Percentiles rank a stretch among this genome's conserved stretches.
Conservation (phyloP, 2,113 vertebrate species). For the Pseudolaguvia tuberculata region DNA sequence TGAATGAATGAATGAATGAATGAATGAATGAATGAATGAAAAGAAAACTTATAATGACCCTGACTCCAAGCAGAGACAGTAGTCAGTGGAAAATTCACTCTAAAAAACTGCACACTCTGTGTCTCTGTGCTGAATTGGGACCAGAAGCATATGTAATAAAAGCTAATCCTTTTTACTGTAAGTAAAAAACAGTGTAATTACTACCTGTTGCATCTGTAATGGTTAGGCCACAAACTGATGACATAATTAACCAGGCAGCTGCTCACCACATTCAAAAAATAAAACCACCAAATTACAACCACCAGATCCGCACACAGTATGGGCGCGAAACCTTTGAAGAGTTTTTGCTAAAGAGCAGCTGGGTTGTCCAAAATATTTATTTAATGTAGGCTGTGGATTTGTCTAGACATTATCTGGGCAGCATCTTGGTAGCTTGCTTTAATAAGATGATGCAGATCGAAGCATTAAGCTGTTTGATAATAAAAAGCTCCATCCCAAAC, state of each 20-base stretch:
- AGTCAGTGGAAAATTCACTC: not conserved
- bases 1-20: too few species aligned
- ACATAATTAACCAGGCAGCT: constrained; percentile 40
- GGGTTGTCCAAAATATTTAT: not conserved
- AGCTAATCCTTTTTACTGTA: constrained; percentile 33
- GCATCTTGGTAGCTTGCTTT: constrained; percentile 1
- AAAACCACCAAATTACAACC: constrained; percentile 29
- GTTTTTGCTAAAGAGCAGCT: constrained; percentile 3
- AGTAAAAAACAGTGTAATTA: constrained; percentile 35
- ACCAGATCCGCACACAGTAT: constrained; percentile 20
- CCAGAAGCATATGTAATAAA: constrained; percentile 32
- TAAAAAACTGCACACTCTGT: not conserved
- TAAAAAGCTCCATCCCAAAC: not conserved
- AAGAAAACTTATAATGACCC: too few species aligned
- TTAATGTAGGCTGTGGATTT: not conserved
- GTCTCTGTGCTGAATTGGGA: constrained; percentile 7
- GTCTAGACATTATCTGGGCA: constrained; percentile 15
- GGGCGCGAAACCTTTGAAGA: not conserved
- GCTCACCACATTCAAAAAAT: constrained; percentile 34
- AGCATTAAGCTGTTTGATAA: not conserved
- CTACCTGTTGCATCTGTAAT: constrained; percentile 26
- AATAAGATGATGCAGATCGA: not conserved
- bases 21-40: too few species aligned
- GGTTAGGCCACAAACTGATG: constrained; percentile 33
- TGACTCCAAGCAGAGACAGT: constrained; percentile 4